Base-by-base conservation (phyloP, 2,888 invertebrate species). In the Diplolepis rosae region DNA sequence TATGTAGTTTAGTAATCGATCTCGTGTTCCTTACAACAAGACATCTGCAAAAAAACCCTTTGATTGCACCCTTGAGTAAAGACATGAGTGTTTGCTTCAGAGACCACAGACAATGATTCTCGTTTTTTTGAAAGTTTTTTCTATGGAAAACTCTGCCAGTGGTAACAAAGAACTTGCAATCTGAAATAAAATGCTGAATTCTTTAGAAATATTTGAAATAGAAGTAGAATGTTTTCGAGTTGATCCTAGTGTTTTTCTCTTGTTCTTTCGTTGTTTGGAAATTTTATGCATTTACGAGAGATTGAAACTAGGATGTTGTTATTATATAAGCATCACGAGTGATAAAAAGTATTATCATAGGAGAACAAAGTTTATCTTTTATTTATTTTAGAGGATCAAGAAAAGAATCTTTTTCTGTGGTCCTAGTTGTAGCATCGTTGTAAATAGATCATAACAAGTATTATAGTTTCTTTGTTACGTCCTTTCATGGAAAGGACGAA, bases 1-100 rank as follows among this genome's bases (percentile, higher is more conserved):
- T 83, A n/a, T n/a, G n/a, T n/a, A 83, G 79, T 71, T 73, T 81
- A 81, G 80, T 76, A 75, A 78, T 76, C 67, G 50, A 51, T 35
- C 66, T 66, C 70, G 66, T 48, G 70, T 35, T 69, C 18, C 30
- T 50, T 35, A 45, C 13, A n/a, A 13, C 39, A 42, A 70, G 54
- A 66, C n/a, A 66, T 27, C 18, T 50, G 65, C 30, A 65, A n/a
- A 65, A 61, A 65, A 66, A 15, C n/a, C n/a, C n/a, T n/a, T n/a
- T 15, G 7, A 27, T 51, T 50, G 6, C 50, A 48, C 32, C 45
- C 24, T 48, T 51, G 54, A 68, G 30, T 66, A 42, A 48, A 42
- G 24, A 15, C 52, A 45, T 28, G 30, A 51, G 66, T 66, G 22
- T 22, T 30, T n/a, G 30, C 48, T 69, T 32, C 65, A 28, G 24